phyloP scores from a whole-genome alignment of 2,797 vertebrate species.

The Rhadinocentrus ornatus region DNA sequence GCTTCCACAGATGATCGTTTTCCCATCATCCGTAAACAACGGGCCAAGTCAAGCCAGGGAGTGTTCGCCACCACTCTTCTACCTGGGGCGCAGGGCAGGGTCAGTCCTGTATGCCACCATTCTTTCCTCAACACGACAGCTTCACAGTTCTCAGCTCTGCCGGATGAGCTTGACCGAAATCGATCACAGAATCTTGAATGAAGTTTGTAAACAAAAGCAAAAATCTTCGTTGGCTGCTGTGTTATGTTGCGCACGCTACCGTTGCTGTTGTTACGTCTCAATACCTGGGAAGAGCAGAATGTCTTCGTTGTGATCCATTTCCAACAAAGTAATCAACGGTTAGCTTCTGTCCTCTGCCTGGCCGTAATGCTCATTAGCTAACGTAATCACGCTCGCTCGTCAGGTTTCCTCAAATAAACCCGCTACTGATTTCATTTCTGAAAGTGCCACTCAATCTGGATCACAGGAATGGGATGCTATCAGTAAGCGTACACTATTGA shows the following conservation, averaged over 20 bases:
- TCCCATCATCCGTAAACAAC: slow-evolving; percentile 50
- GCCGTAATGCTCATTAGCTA: background rate
- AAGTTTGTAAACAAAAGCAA: slow-evolving; percentile 38
- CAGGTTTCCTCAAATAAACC: slow-evolving; percentile 14
- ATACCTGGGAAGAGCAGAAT: slow-evolving; percentile 38
- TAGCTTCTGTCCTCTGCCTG: slow-evolving; percentile 3
- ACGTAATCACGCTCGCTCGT: slow-evolving; percentile 18
- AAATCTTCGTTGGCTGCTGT: slow-evolving; percentile 3
- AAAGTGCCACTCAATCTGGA: background rate
- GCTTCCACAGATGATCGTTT: slow-evolving; percentile 9
- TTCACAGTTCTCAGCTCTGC: slow-evolving; percentile 2
- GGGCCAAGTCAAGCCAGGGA: slow-evolving; percentile 31
- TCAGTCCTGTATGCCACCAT: slow-evolving; percentile 61
- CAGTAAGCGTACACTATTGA: slow-evolving; percentile 33
- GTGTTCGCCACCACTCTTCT: slow-evolving; percentile 58
- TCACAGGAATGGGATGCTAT: slow-evolving; percentile 35
- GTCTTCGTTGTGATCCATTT: slow-evolving; percentile 48
- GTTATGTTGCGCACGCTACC: slow-evolving; percentile 40
- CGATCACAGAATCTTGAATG: background rate
- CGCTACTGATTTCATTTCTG: slow-evolving; percentile 14
- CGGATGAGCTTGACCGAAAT: background rate
- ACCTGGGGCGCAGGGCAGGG: slow-evolving; percentile 71
- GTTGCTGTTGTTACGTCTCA: slow-evolving; percentile 16
- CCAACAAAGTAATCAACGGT: slow-evolving; percentile 48
- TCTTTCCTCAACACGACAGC: slow-evolving; percentile 25